A percentile compares a stretch with the other conserved stretches of the same genome.
These are phyloP conservation scores for Ryuthela nishihirai DNA, from an alignment of 2,888 invertebrate genomes.

Conservation along the genomic window DNA sequence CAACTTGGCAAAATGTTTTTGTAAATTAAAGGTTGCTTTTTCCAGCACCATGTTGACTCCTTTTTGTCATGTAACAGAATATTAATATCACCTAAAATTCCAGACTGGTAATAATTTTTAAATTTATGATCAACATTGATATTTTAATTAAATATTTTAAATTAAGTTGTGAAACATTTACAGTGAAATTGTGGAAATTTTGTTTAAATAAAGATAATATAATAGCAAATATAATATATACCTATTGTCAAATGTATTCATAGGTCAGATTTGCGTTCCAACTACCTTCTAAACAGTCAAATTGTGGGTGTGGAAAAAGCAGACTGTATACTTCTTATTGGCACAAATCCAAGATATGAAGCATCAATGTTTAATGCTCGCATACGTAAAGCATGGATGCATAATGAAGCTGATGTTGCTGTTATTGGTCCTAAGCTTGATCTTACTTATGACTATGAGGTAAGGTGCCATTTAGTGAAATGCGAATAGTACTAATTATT, in stretches of 20 bases:
- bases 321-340: slow-evolving; percentile 85
- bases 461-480: too few relatives aligned
- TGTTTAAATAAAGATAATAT: slow-evolving; percentile 1
- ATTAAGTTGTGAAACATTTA: too few relatives aligned
- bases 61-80: too few relatives aligned
- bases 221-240: slow-evolving; percentile 6
- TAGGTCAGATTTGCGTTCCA: slow-evolving; percentile 83
- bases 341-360: slow-evolving; percentile 95
- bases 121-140: too few relatives aligned
- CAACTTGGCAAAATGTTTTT: too few relatives aligned
- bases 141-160: too few relatives aligned
- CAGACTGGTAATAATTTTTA: too few relatives aligned
- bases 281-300: slow-evolving; percentile 84
- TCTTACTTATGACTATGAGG: slow-evolving; percentile 84
- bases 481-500: too few relatives aligned
- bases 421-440: slow-evolving; percentile 87
- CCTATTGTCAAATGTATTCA: slow-evolving; percentile 54
- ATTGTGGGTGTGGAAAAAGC: slow-evolving; percentile 90
- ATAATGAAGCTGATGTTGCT: slow-evolving; percentile 81
- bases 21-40: too few relatives aligned
- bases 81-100: too few relatives aligned
- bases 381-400: slow-evolving; percentile 91
- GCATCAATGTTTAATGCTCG: slow-evolving; percentile 94
- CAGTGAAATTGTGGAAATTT: too few relatives aligned
- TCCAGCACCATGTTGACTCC: too few relatives aligned